These are phyloP conservation scores for Fratercula arctica DNA, from an alignment of 2,797 vertebrate genomes.

Conservation along the genomic window DNA sequence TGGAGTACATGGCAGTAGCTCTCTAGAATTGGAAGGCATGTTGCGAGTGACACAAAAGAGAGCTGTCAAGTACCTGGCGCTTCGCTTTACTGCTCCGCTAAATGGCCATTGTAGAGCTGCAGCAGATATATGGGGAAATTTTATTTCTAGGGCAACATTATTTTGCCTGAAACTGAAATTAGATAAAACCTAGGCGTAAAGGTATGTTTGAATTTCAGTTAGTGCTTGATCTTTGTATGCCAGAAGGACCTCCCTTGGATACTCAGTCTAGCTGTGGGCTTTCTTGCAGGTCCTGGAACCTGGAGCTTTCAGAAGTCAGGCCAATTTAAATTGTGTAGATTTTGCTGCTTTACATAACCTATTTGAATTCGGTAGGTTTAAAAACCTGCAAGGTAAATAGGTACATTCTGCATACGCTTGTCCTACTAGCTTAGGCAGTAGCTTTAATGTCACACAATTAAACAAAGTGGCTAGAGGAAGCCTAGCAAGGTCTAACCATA, in stretches of 20 bases:
- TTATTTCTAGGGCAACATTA: constrained; percentile 69
- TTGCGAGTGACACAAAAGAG: constrained; percentile 48
- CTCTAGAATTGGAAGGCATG: constrained; percentile 46
- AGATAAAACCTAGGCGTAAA: constrained; percentile 54
- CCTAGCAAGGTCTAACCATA: not conserved
- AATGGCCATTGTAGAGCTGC: constrained; percentile 50
- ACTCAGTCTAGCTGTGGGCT: constrained; percentile 47
- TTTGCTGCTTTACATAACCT: constrained; percentile 61
- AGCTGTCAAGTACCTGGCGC: constrained; percentile 55
- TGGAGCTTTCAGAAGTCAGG: constrained; percentile 56
- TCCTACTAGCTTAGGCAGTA: not conserved
- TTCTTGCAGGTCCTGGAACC: constrained; percentile 55
- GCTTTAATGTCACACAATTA: constrained; percentile 11
- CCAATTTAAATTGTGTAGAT: constrained; percentile 64
- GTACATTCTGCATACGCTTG: not conserved
- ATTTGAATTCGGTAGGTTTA: constrained; percentile 24
- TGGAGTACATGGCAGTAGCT: constrained; percentile 39
- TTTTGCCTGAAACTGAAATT: constrained; percentile 56
- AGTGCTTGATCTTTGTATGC: constrained; percentile 59
- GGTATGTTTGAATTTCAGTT: constrained; percentile 57
- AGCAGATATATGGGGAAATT: constrained; percentile 12
- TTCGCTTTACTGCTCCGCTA: constrained; percentile 49
- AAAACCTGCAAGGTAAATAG: constrained; percentile 59
- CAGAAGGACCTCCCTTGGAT: constrained; percentile 58
- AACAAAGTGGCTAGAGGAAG: not conserved